Percentiles rank a stretch among this genome's conserved stretches.
Evolutionary conservation across 1,140 invertebrate genomes (phyloP).

Genomic region (Zaprionus tsacasi): DNA sequence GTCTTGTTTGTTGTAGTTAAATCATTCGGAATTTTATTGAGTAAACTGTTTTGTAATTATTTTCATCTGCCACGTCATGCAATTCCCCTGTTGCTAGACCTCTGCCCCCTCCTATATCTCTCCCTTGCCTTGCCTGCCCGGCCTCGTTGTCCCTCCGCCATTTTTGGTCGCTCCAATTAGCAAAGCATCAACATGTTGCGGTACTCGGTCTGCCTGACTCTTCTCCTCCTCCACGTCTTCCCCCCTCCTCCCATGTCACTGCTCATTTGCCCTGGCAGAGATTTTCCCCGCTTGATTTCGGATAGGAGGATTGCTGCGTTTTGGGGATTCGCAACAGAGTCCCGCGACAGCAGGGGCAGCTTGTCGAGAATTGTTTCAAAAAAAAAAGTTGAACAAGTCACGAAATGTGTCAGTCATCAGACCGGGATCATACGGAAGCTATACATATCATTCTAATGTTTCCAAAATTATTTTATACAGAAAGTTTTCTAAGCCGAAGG

Average conservation of each 20-base stretch:
- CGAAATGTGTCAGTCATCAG: constrained; percentile 17
- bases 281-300: constrained; percentile 20
- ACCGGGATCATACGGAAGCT: neutral
- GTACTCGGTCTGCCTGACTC: constrained; percentile 44
- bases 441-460: neutral
- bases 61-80: constrained; percentile 64
- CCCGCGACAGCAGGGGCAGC: neutral
- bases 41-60: constrained; percentile 80
- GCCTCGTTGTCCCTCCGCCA: constrained; percentile 12
- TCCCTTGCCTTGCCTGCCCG: neutral
- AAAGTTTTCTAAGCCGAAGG: neutral
- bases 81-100: neutral
- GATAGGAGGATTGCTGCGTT: constrained; percentile 7
- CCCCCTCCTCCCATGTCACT: neutral
- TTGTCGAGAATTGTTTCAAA: constrained; percentile 28
- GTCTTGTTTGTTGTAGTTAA: constrained; percentile 62
- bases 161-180: constrained; percentile 65
- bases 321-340: constrained; percentile 4
- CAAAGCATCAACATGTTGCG: constrained; percentile 73
- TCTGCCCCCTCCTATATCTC: no score
- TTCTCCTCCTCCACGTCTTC: neutral
- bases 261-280: constrained; percentile 25
- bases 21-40: constrained; percentile 78
- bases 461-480: neutral
- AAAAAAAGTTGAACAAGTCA: constrained; percentile 43